Evolutionary conservation across 2,113 vertebrate genomes (phyloP).

Genomic region (Chaenocephalus aceratus): DNA sequence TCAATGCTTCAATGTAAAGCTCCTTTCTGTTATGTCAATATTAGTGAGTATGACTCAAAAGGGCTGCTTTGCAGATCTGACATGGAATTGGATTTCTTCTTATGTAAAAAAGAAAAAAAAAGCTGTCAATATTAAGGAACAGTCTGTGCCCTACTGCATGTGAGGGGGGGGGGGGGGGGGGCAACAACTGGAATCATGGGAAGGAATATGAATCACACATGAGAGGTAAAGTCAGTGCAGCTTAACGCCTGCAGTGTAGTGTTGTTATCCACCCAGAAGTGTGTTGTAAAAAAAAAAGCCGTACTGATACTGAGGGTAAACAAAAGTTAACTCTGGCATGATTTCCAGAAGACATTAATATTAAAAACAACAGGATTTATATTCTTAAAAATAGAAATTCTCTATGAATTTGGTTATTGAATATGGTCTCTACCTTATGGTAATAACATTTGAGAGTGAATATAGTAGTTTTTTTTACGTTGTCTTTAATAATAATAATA

Average conservation of each 20-base stretch:
- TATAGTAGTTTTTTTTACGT: too few species aligned
- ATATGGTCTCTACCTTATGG: too few species aligned
- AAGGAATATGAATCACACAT: background rate
- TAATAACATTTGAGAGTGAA: too few species aligned
- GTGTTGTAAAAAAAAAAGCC: background rate
- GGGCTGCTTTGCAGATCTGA: constrained; percentile 40
- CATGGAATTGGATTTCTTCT: constrained; percentile 60
- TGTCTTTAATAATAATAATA: too few species aligned
- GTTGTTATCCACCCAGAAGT: background rate
- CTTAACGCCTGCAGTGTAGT: background rate
- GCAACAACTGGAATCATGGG: too few species aligned
- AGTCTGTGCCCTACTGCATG: constrained; percentile 28
- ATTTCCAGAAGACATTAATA: background rate
- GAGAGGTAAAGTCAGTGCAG: background rate
- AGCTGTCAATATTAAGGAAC: constrained; percentile 38
- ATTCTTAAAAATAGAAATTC: background rate
- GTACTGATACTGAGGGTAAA: background rate
- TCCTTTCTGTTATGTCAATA: constrained; percentile 29
- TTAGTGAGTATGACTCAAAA: constrained; percentile 33
- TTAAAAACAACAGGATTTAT: background rate
- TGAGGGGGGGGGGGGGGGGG: background rate
- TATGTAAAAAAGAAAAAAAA: constrained; percentile 35
- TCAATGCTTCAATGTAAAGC: constrained; percentile 4
- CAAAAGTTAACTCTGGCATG: background rate
- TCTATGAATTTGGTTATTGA: too few species aligned